Evolutionary conservation across 2,113 vertebrate species (phyloP), one percentile per base, ranked within the genome.

Genomic region (Lucifuga dentata): DNA sequence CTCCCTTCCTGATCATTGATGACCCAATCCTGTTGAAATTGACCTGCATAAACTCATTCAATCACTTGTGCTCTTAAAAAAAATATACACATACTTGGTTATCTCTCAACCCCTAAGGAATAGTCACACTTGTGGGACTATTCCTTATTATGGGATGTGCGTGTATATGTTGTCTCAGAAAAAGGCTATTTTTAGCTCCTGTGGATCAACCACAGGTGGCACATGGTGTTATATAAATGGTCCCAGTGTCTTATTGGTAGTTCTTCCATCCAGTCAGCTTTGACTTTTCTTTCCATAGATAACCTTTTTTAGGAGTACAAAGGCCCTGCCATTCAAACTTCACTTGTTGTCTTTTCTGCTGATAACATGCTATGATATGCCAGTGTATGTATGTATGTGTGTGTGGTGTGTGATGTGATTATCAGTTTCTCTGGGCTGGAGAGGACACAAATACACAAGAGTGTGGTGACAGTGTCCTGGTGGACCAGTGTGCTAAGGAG

Each of bases 121-220:
- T n/a, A n/a, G 11, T 5, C 9, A 23, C 9, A 29, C 35, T 49
- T 65, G 39, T 48, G 39, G 51, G 38, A 80, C 51, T n/a, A n/a
- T n/a, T n/a, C n/a, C n/a, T n/a, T n/a, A n/a, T n/a, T n/a, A 56
- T 21, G 33, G 36, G 39, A 64, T 15, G 1, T 29, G 11, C 15
- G 19, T 33, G 46, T 52, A 11, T 32, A 33, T 23, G 60, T 35
- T 78, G 68, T 76, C 70, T n/a, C 21, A 40, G 65, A 53, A 58
- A n/a, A 66, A 13, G 1, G 0, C 71, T 88, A 88, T 89, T 73
- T 83, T 80, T 88, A 87, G 77, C 49, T 38, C 45, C 36, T 55
- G 51, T 55, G 64, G 71, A 64, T 80, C 2, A 29, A 64, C 65
- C 86, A 87, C 81, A 88, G 83, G 80, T 91, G 83, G 68, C 67